Percentiles rank a stretch among this genome's conserved stretches.
These are phyloP conservation scores for Bellardia bayeri DNA, from an alignment of 2,888 invertebrate genomes.

Conservation along the genomic window DNA sequence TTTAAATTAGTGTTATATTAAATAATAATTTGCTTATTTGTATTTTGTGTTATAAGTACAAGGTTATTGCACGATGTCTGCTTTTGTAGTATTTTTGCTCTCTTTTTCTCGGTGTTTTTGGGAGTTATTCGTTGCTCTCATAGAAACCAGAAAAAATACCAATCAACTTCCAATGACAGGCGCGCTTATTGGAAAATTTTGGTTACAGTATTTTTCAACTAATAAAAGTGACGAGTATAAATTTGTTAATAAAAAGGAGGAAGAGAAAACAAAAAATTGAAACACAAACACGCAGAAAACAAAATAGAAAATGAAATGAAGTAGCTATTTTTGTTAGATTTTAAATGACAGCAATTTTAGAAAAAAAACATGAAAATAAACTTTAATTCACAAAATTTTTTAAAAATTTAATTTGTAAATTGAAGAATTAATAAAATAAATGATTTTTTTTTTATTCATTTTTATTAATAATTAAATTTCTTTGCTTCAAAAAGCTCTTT, in stretches of 20 bases:
- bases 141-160: slow-evolving; percentile 52
- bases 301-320: slow-evolving; percentile 20
- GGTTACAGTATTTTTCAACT: slow-evolving; percentile 19
- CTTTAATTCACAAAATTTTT: too few relatives aligned
- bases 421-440: too few relatives aligned
- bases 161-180: slow-evolving; percentile 51
- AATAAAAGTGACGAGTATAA: slow-evolving; percentile 55
- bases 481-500: not conserved
- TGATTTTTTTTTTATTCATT: not conserved
- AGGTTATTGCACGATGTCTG: slow-evolving; percentile 76
- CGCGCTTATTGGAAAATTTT: slow-evolving; percentile 68
- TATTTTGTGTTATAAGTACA: slow-evolving; percentile 74
- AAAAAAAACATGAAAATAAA: slow-evolving; percentile 14
- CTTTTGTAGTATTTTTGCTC: slow-evolving; percentile 69
- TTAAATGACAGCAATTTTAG: not conserved
- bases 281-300: not conserved
- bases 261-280: slow-evolving; percentile 42
- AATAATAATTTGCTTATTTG: slow-evolving; percentile 6
- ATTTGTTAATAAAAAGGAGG: slow-evolving; percentile 17
- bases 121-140: slow-evolving; percentile 54
- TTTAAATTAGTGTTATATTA: not conserved
- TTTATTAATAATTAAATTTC: not conserved
- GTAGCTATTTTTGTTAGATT: not conserved
- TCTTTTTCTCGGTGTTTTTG: slow-evolving; percentile 17
- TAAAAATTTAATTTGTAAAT: too few relatives aligned